Base-by-base conservation (phyloP, 2,797 vertebrate species). In the Scomberomorus guttatus region DNA sequence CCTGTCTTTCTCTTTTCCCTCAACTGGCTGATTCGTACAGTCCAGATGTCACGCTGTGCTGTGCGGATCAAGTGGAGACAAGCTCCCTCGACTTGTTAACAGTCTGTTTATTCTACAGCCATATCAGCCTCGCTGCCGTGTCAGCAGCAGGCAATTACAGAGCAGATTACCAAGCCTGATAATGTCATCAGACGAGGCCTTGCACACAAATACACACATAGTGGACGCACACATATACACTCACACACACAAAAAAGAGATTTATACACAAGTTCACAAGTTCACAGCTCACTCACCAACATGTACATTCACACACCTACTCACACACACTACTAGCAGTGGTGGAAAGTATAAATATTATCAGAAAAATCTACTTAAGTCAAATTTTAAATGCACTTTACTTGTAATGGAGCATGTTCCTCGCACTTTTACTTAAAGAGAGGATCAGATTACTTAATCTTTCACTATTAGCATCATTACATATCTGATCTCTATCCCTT, bases 81-180 rank as follows among this genome's bases (percentile, higher is more conserved):
- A 81, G 79, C 83, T 84, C 82, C 74, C 70, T 81, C 69, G 64
- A 69, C 87, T 87, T 87, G 87, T 87, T 86, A 85, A 79, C 82
- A 75, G 72, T 69, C 67, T 89, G 82, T 87, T 89, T 89, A 84
- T 86, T 89, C 85, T 77, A 75, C 77, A 77, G 81, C 84, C 71
- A 42, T 81, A 72, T 87, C 90, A 72, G 77, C 74, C 81, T 82
- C 66, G 6, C 70, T 67, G 84, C 82, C 15, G 46, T 82, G 80
- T 91, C 89, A 88, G 90, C 90, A 83, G 83, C 84, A 83, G 77
- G 79, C 87, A 90, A 89, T 91, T 92, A 91, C 83, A 81, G 84
- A 82, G 75, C 82, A 89, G 89, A 92, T 92, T 89, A 90, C 82
- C 82, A 59, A 37, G 59, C 55, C 80, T 51, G 84, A 89, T 91